Conservation (phyloP, 2,888 invertebrate species). For the Athripsodes cinereus region DNA sequence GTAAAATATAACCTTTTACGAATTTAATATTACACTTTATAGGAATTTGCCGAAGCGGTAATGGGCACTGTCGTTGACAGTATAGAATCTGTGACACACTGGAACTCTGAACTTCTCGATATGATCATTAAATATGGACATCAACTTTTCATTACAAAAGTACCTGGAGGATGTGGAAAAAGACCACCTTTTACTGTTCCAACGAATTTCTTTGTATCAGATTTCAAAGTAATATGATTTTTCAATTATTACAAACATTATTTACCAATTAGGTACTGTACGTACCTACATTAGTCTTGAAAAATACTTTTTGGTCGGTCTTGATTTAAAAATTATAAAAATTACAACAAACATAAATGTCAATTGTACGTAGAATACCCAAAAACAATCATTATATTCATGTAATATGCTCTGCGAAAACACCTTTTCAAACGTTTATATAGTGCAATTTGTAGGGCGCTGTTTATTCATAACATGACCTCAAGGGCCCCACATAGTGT, state of each 20-base stretch:
- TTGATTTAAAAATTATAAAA: too few species aligned
- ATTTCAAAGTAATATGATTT: constrained; percentile 10
- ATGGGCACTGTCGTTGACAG: constrained; percentile 7
- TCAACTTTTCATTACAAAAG: constrained; percentile 8
- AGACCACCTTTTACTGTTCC: constrained; percentile 7
- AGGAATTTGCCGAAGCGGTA: constrained; percentile 11
- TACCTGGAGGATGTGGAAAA: constrained; percentile 14
- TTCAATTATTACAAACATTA: background rate
- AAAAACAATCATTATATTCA: too few species aligned
- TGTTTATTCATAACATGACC: too few species aligned
- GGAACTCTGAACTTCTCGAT: constrained; percentile 7
- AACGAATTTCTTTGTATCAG: constrained; percentile 10
- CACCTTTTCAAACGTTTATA: too few species aligned
- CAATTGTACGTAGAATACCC: too few species aligned
- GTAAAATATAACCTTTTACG: background rate
- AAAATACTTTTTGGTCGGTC: too few species aligned
- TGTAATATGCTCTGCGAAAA: too few species aligned
- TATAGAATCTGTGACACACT: constrained; percentile 8
- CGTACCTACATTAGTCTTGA: too few species aligned
- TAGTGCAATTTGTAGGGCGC: too few species aligned
- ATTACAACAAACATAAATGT: too few species aligned
- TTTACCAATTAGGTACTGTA: too few species aligned
- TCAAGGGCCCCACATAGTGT: too few species aligned
- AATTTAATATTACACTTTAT: background rate
- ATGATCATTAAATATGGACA: constrained; percentile 7